These are phyloP conservation scores for Alitta virens DNA, from an alignment of 2,888 invertebrate species.

Conservation along the genomic window DNA sequence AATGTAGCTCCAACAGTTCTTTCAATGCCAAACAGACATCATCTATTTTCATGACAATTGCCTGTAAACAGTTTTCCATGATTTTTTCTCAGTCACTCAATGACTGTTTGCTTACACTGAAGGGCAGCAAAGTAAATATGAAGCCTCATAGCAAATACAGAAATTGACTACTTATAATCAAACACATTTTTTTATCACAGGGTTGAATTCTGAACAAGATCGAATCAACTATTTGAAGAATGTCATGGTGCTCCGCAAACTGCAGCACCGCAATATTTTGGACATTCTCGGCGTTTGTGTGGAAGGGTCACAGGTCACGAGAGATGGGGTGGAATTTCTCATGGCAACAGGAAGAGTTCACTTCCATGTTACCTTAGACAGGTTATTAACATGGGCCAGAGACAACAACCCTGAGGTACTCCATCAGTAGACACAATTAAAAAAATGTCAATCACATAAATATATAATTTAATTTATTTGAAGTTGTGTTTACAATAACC, in stretches of 20 bases:
- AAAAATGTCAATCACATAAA: too few relatives aligned
- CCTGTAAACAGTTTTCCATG: too few relatives aligned
- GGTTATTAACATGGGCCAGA: slow-evolving; percentile 15
- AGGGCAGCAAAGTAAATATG: too few relatives aligned
- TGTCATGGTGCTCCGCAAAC: not conserved
- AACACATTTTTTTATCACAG: not conserved
- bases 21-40: too few relatives aligned
- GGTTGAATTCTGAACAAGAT: not conserved
- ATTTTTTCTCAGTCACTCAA: too few relatives aligned
- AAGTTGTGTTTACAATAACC: too few relatives aligned
- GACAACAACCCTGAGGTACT: slow-evolving; percentile 24
- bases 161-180: too few relatives aligned
- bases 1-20: too few relatives aligned
- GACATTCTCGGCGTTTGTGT: slow-evolving; percentile 9
- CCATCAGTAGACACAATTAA: not conserved
- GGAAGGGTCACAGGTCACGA: slow-evolving; percentile 19
- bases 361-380: slow-evolving; percentile 19
- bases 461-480: too few relatives aligned
- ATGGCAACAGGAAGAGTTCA: slow-evolving; percentile 11
- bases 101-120: too few relatives aligned
- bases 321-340: slow-evolving; percentile 19
- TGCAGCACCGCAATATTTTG: slow-evolving; percentile 5
- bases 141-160: too few relatives aligned
- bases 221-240: slow-evolving; percentile 1
- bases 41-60: too few relatives aligned